Conservation (phyloP, 2,888 invertebrate genomes). For the Ephialtes manifestator region DNA sequence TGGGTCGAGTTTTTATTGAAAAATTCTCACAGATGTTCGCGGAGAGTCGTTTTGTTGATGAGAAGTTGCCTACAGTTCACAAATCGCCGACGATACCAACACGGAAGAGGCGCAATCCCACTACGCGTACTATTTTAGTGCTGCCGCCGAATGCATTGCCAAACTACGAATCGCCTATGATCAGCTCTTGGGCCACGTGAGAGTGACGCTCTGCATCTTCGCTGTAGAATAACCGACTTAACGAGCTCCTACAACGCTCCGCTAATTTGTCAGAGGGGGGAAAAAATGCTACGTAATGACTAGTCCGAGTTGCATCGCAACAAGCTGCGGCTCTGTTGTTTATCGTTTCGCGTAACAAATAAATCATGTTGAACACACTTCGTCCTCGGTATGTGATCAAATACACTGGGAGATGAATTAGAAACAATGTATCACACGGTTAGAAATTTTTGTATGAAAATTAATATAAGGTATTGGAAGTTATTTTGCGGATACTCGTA, state of each 20-base stretch:
- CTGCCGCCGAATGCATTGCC: conserved; percentile 64
- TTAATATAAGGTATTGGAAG: no score
- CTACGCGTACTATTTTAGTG: conserved; percentile 64
- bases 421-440: no score
- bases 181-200: conserved; percentile 63
- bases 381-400: not conserved
- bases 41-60: not conserved
- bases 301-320: conserved; percentile 2
- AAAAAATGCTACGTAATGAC: conserved; percentile 1
- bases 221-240: conserved; percentile 48
- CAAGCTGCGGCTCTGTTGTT: not conserved
- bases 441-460: no score
- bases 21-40: conserved; percentile 5
- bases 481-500: no score
- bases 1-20: not conserved
- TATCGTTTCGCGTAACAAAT: not conserved
- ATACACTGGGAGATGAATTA: not conserved
- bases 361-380: not conserved
- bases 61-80: not conserved
- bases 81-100: conserved; percentile 23
- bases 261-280: conserved; percentile 52
- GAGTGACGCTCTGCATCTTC: conserved; percentile 47
- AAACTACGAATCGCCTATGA: conserved; percentile 63
- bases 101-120: conserved; percentile 51
- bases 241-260: conserved; percentile 30